Percentiles rank a stretch among this genome's conserved stretches.
Evolutionary conservation across 2,113 vertebrate species (phyloP).

Genomic region (Oryzias javanicus): DNA sequence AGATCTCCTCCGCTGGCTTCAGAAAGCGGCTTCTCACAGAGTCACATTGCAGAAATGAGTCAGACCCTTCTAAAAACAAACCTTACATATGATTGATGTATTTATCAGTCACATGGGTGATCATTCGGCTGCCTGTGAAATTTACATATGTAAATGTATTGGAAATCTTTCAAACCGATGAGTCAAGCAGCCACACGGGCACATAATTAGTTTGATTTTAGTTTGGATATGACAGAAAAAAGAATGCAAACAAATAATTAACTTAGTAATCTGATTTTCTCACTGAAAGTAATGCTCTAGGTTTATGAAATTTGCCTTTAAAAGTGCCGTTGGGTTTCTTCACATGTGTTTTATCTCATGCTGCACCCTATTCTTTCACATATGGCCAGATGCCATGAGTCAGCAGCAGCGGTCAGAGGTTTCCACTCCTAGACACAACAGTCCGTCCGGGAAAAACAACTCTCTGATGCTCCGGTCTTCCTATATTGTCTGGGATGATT

Average conservation of each 20-base stretch:
- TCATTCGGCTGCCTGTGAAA: background rate
- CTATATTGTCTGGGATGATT: conserved; percentile 79
- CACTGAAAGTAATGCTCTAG: background rate
- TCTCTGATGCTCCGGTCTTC: conserved; percentile 71
- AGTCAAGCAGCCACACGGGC: too few species aligned
- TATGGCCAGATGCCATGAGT: conserved; percentile 66
- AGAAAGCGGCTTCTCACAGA: background rate
- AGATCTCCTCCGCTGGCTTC: conserved; percentile 46
- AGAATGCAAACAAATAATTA: too few species aligned
- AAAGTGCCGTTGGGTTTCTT: conserved; percentile 12
- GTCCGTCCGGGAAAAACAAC: conserved; percentile 66
- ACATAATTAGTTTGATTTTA: too few species aligned
- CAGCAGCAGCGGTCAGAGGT: conserved; percentile 65
- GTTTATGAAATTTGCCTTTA: background rate
- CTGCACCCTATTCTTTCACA: conserved; percentile 60
- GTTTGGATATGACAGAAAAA: too few species aligned
- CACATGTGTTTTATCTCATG: conserved; percentile 54
- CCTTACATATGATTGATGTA: background rate
- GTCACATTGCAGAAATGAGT: conserved; percentile 13
- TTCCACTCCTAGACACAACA: conserved; percentile 81
- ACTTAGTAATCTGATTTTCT: background rate
- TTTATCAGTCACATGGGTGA: background rate
- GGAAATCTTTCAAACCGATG: too few species aligned
- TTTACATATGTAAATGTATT: background rate
- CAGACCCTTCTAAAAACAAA: conserved; percentile 2